These are phyloP conservation scores for Monochamus saltuarius DNA, from an alignment of 1,140 invertebrate species.

Conservation along the genomic window DNA sequence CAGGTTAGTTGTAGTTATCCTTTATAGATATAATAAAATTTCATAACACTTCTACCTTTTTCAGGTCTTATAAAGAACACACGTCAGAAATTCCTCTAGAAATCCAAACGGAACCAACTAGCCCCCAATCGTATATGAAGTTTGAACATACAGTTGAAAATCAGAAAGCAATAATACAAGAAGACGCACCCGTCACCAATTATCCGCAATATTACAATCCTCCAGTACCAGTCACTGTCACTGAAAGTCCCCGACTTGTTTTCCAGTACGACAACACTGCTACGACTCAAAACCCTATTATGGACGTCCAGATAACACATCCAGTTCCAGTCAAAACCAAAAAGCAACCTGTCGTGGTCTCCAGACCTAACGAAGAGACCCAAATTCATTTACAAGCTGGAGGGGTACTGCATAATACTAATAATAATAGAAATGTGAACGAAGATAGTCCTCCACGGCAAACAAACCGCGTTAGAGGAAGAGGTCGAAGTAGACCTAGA, in stretches of 20 bases:
- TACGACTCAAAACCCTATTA: constrained; percentile 17
- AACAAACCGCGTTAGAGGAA: constrained; percentile 9
- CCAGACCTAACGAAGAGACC: constrained; percentile 21
- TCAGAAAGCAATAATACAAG: constrained; percentile 7
- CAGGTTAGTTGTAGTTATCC: neutral
- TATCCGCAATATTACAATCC: constrained; percentile 18
- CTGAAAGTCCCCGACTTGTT: constrained; percentile 14
- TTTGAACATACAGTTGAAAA: constrained; percentile 28
- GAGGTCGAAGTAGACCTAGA: constrained; percentile 38
- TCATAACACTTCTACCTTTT: neutral
- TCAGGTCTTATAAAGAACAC: neutral
- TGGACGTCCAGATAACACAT: constrained; percentile 29
- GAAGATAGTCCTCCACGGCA: constrained; percentile 1
- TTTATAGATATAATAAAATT: neutral
- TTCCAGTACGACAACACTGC: constrained; percentile 15
- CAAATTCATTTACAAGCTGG: constrained; percentile 17
- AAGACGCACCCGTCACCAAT: constrained; percentile 4
- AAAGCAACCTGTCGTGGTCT: constrained; percentile 6
- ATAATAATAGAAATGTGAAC: neutral
- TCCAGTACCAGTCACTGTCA: constrained; percentile 9
- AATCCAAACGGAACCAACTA: neutral
- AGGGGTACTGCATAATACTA: constrained; percentile 27
- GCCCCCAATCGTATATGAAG: constrained; percentile 30
- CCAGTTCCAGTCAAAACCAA: constrained; percentile 13
- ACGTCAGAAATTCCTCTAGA: constrained; percentile 3